Conservation (phyloP, 2,113 vertebrate genomes). For the Anolis carolinensis region DNA sequence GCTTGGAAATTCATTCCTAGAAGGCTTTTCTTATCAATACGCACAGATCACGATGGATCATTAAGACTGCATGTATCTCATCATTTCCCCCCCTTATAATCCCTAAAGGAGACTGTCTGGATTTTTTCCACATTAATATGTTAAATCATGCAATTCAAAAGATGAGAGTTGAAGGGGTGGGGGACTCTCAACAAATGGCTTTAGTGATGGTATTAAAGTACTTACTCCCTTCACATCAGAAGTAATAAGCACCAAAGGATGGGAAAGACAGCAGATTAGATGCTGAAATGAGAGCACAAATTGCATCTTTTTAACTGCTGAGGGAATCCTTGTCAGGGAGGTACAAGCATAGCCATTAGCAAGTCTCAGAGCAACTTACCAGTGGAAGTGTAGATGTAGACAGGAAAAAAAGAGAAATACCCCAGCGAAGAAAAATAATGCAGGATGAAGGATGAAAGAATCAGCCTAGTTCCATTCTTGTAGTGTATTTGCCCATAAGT, state of each 20-base stretch:
- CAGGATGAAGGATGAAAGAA: not conserved
- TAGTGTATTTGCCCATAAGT: too few relatives aligned
- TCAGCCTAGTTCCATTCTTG: not conserved
- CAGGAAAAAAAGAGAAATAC: constrained; percentile 42
- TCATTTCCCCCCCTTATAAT: constrained; percentile 53
- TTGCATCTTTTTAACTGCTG: constrained; percentile 21
- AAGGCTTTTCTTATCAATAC: constrained; percentile 66
- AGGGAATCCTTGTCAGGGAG: constrained; percentile 34
- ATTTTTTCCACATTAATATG: constrained; percentile 56
- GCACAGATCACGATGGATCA: constrained; percentile 47
- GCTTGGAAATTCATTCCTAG: constrained; percentile 70
- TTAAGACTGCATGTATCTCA: constrained; percentile 32
- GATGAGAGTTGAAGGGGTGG: not conserved
- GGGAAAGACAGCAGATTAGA: constrained; percentile 14
- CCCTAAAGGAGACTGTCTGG: constrained; percentile 58
- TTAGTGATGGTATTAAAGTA: constrained; percentile 31
- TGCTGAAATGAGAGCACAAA: constrained; percentile 6
- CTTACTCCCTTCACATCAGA: constrained; percentile 33
- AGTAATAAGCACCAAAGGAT: constrained; percentile 20
- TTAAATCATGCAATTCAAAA: constrained; percentile 50
- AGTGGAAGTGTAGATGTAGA: constrained; percentile 35
- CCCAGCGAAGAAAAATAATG: constrained; percentile 40
- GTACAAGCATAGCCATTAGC: constrained; percentile 28
- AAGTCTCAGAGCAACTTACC: constrained; percentile 20
- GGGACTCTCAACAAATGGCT: constrained; percentile 27